Conservation (phyloP, 1,140 invertebrate genomes). For the Conus ventricosus region DNA sequence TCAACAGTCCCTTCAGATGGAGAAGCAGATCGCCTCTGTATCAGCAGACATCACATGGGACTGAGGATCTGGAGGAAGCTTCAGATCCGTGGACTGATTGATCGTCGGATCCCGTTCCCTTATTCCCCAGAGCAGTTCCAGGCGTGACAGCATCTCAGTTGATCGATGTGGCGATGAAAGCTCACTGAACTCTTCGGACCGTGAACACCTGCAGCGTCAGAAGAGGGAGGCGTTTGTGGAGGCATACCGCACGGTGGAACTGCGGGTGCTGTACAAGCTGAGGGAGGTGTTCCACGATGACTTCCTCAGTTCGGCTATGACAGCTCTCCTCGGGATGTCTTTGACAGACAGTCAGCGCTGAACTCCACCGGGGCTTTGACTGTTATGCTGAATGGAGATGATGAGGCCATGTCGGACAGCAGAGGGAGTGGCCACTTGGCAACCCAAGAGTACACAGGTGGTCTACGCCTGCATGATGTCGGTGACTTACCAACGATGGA, state of each 20-base stretch:
- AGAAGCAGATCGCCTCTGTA: conserved; percentile 54
- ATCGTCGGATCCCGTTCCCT: conserved; percentile 54
- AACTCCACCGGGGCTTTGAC: neutral
- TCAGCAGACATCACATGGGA: conserved; percentile 55
- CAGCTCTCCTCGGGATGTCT: conserved; percentile 34
- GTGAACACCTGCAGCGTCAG: conserved; percentile 22
- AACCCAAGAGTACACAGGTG: no score
- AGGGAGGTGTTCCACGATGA: conserved; percentile 38
- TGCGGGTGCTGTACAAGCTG: conserved; percentile 34
- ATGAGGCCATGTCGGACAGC: no score
- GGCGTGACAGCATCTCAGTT: conserved; percentile 19
- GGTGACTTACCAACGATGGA: no score
- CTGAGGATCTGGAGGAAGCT: conserved; percentile 61
- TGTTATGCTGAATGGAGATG: no score
- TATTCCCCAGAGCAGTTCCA: conserved; percentile 21
- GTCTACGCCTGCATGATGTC: no score
- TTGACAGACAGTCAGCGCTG: neutral
- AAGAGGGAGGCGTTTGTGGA: conserved; percentile 40
- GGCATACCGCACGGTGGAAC: conserved; percentile 35
- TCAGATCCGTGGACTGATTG: conserved; percentile 65
- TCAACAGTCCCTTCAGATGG: conserved; percentile 56
- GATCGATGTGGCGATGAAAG: conserved; percentile 28
- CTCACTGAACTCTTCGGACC: neutral
- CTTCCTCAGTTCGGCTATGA: conserved; percentile 50
- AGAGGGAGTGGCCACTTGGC: no score